Evolutionary conservation across 2,113 vertebrate species (phyloP).

Genomic region (Mustela lutreola): DNA sequence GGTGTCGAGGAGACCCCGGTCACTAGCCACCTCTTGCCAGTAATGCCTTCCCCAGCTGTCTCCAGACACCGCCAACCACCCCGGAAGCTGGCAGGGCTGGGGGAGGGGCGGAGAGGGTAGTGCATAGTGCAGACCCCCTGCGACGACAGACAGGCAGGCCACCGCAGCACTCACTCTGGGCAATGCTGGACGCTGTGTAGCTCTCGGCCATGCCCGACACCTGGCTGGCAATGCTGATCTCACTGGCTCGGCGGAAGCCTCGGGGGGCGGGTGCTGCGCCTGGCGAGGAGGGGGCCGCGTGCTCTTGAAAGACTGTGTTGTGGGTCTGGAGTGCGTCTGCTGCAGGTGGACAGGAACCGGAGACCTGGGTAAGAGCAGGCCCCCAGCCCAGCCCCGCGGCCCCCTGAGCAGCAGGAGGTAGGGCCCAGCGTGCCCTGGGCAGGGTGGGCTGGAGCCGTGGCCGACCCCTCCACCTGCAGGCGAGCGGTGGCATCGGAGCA

Average conservation of each 20-base stretch:
- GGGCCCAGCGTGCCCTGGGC: neutral
- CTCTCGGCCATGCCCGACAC: slow-evolving; percentile 99
- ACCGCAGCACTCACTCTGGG: slow-evolving; percentile 94
- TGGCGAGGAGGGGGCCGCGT: slow-evolving; percentile 94
- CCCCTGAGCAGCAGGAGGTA: slow-evolving; percentile 76
- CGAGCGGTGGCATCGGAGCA: neutral
- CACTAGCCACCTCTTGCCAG: neutral
- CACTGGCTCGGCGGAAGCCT: slow-evolving; percentile 96
- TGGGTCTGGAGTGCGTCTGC: slow-evolving; percentile 98
- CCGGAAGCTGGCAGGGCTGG: rapidly evolving
- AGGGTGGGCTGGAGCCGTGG: neutral
- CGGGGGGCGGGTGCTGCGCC: slow-evolving; percentile 91
- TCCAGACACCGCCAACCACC: neutral
- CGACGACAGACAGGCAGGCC: neutral
- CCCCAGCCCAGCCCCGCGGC: slow-evolving; percentile 63
- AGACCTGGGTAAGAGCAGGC: slow-evolving; percentile 68
- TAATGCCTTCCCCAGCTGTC: neutral
- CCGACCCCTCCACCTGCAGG: neutral
- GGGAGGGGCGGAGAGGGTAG: neutral
- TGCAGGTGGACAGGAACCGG: slow-evolving; percentile 92
- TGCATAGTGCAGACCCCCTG: neutral
- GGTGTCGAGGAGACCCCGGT: neutral
- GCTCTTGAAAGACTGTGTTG: slow-evolving; percentile 96
- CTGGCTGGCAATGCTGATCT: slow-evolving; percentile 99
- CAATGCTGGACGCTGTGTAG: slow-evolving; percentile 97